Base-by-base conservation (phyloP, 30 jellyfish, hydroid and myxozoan genomes). In the Hydractinia echinata region DNA sequence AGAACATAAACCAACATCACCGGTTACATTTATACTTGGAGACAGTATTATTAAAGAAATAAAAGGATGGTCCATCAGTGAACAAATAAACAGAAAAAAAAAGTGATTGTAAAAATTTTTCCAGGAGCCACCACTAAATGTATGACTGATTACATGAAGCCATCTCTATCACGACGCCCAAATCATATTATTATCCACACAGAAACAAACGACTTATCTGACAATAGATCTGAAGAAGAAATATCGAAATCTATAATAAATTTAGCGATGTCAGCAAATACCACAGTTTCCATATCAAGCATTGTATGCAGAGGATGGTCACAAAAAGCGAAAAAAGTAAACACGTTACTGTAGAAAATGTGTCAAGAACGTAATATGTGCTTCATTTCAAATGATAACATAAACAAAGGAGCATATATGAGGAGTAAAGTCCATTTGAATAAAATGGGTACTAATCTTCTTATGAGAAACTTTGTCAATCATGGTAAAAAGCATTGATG, bases 111-210 rank as follows among this genome's bases (percentile, higher is more conserved):
- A 9, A 56, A 56, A 56, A n/a, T 9, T n/a, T 56, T 56, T 56
- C 68, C n/a, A n/a, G 68, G 68, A 9, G 68, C n/a, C 68, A 9
- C 68, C 68, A 56, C 68, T 56, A n/a, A 56, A n/a, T 56, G 68
- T n/a, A 56, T 56, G 68, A 56, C 10, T 9, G 68, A 56, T 9
- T 56, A 56, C 68, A 10, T 56, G 13, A 56, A 9, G n/a, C n/a
- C n/a, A n/a, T 56, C 68, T 56, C n/a, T 56, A n/a, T 9, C 10
- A 56, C 10, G 13, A 10, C 10, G 13, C 13, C 68, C 68, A 56
- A 56, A 56, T n/a, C 68, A n/a, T 10, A 9, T 56, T 10, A 56
- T 56, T n/a, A 56, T 56, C n/a, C 68, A 56, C 68, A 9, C 13
- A 10, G 68, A 56, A 10, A 56, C 68, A 9, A 56, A 56, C 68